Percentiles rank a stretch among this genome's conserved stretches.
phyloP scores from a whole-genome alignment of 2,113 vertebrate genomes.

The Calyptommatus sinebrachiatus region DNA sequence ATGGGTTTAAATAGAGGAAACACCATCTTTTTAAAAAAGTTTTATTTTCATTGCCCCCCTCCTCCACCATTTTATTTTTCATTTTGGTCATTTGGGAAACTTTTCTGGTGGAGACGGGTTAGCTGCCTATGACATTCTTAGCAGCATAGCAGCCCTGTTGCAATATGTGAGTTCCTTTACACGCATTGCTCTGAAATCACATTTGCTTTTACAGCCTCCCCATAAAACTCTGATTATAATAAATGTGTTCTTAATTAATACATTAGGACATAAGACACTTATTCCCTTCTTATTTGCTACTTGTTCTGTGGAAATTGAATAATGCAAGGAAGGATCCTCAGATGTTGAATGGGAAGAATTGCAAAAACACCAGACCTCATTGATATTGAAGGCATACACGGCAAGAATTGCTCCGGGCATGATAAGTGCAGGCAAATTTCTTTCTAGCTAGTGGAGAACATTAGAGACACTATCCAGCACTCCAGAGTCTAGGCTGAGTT shows the following conservation, averaged over 20 bases:
- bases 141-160: slow-evolving; percentile 48
- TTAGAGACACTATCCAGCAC: too few species aligned
- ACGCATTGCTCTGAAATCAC: slow-evolving; percentile 58
- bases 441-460: neutral
- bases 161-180: slow-evolving; percentile 43
- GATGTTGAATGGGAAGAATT: slow-evolving; percentile 73
- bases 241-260: slow-evolving; percentile 81
- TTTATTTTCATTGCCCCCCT: too few species aligned
- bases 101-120: too few species aligned
- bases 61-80: too few species aligned
- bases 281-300: slow-evolving; percentile 75
- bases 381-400: slow-evolving; percentile 61
- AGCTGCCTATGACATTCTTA: slow-evolving; percentile 1
- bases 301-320: slow-evolving; percentile 72
- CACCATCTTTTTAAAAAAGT: too few species aligned
- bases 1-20: too few species aligned
- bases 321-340: slow-evolving; percentile 75
- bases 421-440: slow-evolving; percentile 49
- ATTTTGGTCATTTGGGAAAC: neutral
- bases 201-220: slow-evolving; percentile 70
- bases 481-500: neutral
- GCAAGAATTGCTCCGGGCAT: slow-evolving; percentile 52
- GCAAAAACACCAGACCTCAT: slow-evolving; percentile 73
- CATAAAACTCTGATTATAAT: slow-evolving; percentile 76
- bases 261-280: slow-evolving; percentile 75